Base-by-base conservation (phyloP, 2,113 vertebrate genomes). In the Speoplatyrhinus poulsoni region DNA sequence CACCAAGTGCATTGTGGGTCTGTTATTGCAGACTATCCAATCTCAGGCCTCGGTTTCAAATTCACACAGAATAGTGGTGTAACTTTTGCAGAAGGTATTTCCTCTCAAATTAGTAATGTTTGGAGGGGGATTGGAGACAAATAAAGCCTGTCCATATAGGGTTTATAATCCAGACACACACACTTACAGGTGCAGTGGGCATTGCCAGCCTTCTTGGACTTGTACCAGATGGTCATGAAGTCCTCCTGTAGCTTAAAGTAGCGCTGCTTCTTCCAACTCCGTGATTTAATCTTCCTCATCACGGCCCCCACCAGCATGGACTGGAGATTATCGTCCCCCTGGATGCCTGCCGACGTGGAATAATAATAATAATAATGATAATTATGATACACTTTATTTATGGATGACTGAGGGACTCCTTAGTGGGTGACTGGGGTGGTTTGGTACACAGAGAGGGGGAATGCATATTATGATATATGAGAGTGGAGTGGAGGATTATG, bases 251-350 rank as follows among this genome's bases (percentile, higher is more conserved):
- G 92, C 76, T 90, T 93, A 90, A 96, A 98, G 84, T 91, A 95
- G 60, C 97, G 92, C 63, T 94, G 95, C 72, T 96, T 98, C 84
- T 98, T 99, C 97, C 97, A 99, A 73, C 79, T 94, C 60, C 94
- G 94, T 60, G 97, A 96, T 77, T 96, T 98, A 70, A 98, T 94
- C 86, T 99, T 99, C 75, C 96, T 94, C 94, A 98, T 94, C 83
- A 94, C 53, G 0, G 87, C 90, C 49, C 96, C 97, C 65, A 93
- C 88, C 70, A 95, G 92, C 96, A 98, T 99, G 68, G 92, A 92
- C 85, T 93, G 90, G 75, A 98, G 84, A 0, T 93, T 90, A n/a
- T 93, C 89, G 57, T 95, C 95, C 67, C 89, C 81, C 79, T 90
- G 93, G 70, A 96, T 87, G 46, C 94, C 95, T 98, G 85, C 8